These are phyloP conservation scores for Rhea pennata DNA, from an alignment of 2,113 vertebrate genomes.

Conservation along the genomic window DNA sequence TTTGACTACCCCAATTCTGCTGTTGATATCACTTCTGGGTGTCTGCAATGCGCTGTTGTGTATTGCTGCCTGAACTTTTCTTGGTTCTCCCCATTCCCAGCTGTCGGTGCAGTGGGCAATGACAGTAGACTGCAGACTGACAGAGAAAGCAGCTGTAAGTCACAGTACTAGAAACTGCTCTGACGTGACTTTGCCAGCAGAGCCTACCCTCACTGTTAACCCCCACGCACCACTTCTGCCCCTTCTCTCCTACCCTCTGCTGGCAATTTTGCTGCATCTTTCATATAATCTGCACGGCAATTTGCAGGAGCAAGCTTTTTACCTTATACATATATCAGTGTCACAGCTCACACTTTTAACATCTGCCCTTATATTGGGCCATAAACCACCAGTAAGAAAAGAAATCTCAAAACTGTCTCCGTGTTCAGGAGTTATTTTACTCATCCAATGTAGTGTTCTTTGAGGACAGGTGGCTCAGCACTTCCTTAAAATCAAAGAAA, in stretches of 20 bases:
- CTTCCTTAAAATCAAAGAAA: not conserved
- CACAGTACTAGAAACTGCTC: not conserved
- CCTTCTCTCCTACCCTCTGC: not conserved
- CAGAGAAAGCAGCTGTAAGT: not conserved
- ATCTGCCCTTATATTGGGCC: no score
- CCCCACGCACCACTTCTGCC: not conserved
- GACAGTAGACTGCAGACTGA: not conserved
- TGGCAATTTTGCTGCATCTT: not conserved
- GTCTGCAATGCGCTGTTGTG: not conserved
- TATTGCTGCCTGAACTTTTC: not conserved
- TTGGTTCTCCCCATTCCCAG: not conserved
- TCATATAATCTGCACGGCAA: not conserved
- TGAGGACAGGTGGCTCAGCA: not conserved
- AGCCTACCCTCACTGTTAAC: not conserved
- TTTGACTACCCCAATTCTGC: not conserved
- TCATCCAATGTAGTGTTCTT: not conserved
- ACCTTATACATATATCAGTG: fast-evolving
- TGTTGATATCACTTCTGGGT: not conserved
- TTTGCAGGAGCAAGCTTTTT: not conserved
- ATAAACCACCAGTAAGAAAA: not conserved
- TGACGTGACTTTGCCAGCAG: not conserved
- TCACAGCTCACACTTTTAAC: not conserved
- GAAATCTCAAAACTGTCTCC: not conserved
- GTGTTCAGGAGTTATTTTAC: not conserved
- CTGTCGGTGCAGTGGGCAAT: fast-evolving